Evolutionary conservation across 2,113 vertebrate genomes (phyloP), one percentile per base, ranked within the genome.

Genomic region (Ornithorhynchus anatinus): DNA sequence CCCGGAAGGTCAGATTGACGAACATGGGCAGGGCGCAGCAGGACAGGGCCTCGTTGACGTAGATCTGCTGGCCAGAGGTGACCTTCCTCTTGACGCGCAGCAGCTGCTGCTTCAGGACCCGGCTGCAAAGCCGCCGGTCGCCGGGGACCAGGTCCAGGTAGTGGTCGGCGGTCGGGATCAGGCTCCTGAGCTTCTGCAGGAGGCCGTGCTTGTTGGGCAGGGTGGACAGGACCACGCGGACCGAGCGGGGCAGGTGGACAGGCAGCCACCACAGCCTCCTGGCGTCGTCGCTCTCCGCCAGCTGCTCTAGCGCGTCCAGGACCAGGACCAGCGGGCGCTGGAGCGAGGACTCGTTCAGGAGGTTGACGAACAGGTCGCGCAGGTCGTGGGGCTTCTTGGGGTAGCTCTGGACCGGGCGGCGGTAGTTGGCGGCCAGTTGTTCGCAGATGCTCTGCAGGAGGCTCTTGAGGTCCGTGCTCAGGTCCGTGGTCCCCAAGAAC

Each of bases 201-300:
- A 99, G 98, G 59, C 97, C 96, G 0, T 99, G 93, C 79, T 99
- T 99, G 78, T 96, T 99, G 74, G 98, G 98, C 93, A 99, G 92
- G 2, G 98, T 99, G 68, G 98, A 98, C 48, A 99, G 92, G 76
- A 99, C 87, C 33, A 99, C 94, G 51, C 98, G 93, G 22, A 98
- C 98, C 0, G 96, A 97, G 74, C 94, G 95, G 63, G 98, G 97
- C 77, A 99, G 94, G 75, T 98, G 95, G 42, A 95, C 66, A 5
- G 98, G 98, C 37, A 99, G 95, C 98, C 98, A 99, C 98, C 98
- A 99, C 20, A 99, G 92, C 81, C 97, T 98, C 74, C 97, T 95
- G 22, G 96, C 96, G 3, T 98, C 98, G 1, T 99, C 97, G 0
- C 75, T 91, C 14, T 99, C 98, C 3, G 96, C 94, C 36, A 99